phyloP scores from a whole-genome alignment of 2,888 invertebrate species.

The Asteroscopus sphinx region DNA sequence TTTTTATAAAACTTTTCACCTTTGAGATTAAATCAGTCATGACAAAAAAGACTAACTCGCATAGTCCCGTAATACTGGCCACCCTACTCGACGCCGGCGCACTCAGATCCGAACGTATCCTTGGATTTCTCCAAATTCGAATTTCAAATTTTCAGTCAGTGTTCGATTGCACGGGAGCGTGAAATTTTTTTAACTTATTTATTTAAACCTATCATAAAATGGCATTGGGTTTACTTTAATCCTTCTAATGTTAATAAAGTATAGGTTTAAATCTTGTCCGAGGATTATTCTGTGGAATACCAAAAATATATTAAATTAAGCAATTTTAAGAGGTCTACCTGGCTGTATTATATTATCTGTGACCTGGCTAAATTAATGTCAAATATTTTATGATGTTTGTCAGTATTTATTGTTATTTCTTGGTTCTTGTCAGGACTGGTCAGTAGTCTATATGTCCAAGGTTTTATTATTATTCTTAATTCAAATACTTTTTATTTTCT shows the following conservation, averaged over 20 bases:
- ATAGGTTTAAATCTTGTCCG: conserved; percentile 36
- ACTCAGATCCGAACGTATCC: conserved; percentile 68
- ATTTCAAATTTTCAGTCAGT: conserved; percentile 87
- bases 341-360: conserved; percentile 27
- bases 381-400: conserved; percentile 19
- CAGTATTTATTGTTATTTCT: conserved; percentile 13
- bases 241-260: conserved; percentile 46
- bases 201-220: conserved; percentile 52
- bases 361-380: conserved; percentile 24
- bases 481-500: too few relatives aligned
- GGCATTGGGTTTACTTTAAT: conserved; percentile 39
- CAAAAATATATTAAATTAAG: conserved; percentile 28
- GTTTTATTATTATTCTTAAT: neutral
- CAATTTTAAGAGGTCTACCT: conserved; percentile 22
- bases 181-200: conserved; percentile 62
- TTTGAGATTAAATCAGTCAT: conserved; percentile 41
- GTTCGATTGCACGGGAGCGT: conserved; percentile 79
- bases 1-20: conserved; percentile 35
- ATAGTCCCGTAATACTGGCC: conserved; percentile 39
- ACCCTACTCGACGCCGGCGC: conserved; percentile 60
- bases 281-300: conserved; percentile 31
- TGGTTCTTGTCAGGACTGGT: neutral
- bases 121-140: conserved; percentile 84
- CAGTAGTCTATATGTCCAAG: conserved; percentile 9
- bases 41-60: conserved; percentile 43